Evolutionary conservation across 2,797 vertebrate genomes (phyloP), one percentile per base, ranked within the genome.

Genomic region (Helarctos malayanus): DNA sequence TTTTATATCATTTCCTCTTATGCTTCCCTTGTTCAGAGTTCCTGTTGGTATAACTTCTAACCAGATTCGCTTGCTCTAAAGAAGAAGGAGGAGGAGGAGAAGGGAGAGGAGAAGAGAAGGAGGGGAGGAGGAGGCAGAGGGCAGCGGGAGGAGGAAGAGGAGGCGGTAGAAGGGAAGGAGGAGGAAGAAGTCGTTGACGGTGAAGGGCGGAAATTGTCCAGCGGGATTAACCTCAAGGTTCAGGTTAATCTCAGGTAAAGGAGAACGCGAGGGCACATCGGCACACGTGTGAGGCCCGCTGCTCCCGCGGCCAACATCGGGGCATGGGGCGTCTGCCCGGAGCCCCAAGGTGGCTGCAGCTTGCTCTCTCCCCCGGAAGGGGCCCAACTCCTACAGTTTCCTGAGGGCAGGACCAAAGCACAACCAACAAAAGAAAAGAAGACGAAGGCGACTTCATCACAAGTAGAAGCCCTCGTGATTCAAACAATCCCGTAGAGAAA

Each of bases 331-430:
- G 3, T 19, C 63, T 0, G 1, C 16, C 7, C 9, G n/a, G 63
- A 35, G 63, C n/a, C 5, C 19, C 10, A 2, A 1, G 21, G 68
- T 0, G 4, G n/a, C 19, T 13, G 19, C 10, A 32, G 25, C 65
- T 5, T 1, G 14, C 16, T 0, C 0, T 21, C 41, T 13, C 61
- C 14, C 41, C 41, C 6, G 0, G 75, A 35, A 35, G 23, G 11
- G 41, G 21, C 41, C 35, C 86, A 25, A 2, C 32, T 19, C 57
- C 35, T 23, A 52, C 4, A 10, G 54, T 7, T 15, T n/a, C 85
- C 45, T 11, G 23, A 3, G 2, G 56, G 5, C 38, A 19, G 18
- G 35, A 23, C 27, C 49, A 12, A 23, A 19, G 7, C 52, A 41
- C 1, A 4, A 71, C 54, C 52, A 47, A 47, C 27, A 27, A 11